Base-by-base conservation (phyloP, 2,113 vertebrate species). In the Salvator merianae region DNA sequence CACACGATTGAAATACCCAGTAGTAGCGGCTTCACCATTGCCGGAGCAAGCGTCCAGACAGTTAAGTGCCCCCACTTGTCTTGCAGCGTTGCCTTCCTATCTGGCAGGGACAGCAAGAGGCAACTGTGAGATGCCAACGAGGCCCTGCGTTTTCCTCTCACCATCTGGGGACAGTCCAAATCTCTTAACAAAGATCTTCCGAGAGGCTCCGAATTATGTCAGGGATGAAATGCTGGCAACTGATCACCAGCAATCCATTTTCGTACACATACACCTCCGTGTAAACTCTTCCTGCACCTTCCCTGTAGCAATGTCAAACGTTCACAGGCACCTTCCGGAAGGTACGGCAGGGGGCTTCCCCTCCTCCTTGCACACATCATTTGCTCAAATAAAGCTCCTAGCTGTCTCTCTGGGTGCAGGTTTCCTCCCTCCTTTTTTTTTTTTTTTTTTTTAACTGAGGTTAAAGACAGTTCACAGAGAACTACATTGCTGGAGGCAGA, bases 381-480 rank as follows among this genome's bases (percentile, higher is more conserved):
- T 5, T 32, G 28, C 50, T 84, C 7, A 16, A 26, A 5, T 18
- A 59, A 68, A 70, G 24, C 34, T 28, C 77, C 22, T 7, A 34
- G n/a, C n/a, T 3, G 18, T 24, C 74, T 77, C 63, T 40, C 65
- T 59, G 40, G 22, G 55, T 16, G 20, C 16, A n/a, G 47, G 47
- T 50, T 22, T 53, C 50, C 50, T 14, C 50, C 8, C 50, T 53
- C 50, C 50, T n/a, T n/a, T n/a, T n/a, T n/a, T n/a, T n/a, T n/a
- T n/a, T n/a, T n/a, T 16, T 18, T 20, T 20, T 47, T 84, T 18
- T 77, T 70, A 70, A 36, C 75, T 62, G 36, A 71, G 83, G 83
- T 84, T 84, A 84, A 84, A 18, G 30, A 20, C 14, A 71, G 83
- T 78, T 84, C 83, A 62, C 65, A 78, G 30, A 62, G 28, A 55